A percentile compares a stretch with the other conserved stretches of the same genome.
Conservation (phyloP, 2,797 vertebrate genomes). For the Peromyscus nudipes region DNA sequence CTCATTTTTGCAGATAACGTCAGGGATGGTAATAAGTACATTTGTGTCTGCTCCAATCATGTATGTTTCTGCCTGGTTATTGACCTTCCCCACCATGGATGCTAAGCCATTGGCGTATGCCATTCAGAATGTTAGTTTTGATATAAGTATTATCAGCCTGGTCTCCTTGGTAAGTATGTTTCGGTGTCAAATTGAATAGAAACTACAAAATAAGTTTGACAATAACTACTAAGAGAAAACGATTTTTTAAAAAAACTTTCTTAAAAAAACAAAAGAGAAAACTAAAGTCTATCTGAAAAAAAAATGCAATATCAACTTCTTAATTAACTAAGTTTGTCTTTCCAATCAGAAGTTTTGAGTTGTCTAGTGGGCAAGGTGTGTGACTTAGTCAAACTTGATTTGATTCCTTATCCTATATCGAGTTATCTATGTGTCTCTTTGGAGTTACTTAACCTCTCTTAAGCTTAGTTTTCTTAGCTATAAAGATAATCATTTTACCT, state of each 20-base stretch:
- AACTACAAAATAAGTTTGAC: constrained; percentile 51
- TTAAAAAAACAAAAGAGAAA: constrained; percentile 31
- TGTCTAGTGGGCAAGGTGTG: neutral
- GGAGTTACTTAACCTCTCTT: neutral
- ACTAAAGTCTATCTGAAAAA: neutral
- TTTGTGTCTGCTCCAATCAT: constrained; percentile 99
- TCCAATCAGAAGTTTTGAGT: neutral
- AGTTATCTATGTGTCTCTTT: neutral
- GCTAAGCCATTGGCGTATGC: constrained; percentile 92
- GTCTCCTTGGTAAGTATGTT: constrained; percentile 93
- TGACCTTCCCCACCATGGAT: constrained; percentile 96
- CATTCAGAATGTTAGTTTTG: constrained; percentile 95
- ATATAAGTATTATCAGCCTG: constrained; percentile 96
- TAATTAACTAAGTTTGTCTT: constrained; percentile 34
- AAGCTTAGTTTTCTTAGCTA: constrained; percentile 58
- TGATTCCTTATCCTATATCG: constrained; percentile 18
- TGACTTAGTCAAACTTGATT: constrained; percentile 51
- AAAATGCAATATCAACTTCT: constrained; percentile 32
- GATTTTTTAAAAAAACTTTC: neutral
- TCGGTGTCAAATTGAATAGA: constrained; percentile 57
- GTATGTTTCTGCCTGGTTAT: constrained; percentile 97
- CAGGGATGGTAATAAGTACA: constrained; percentile 98
- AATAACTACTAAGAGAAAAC: constrained; percentile 55
- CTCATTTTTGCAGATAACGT: constrained; percentile 92
- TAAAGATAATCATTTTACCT: constrained; percentile 42